Percentiles rank a stretch among this genome's conserved stretches.
phyloP scores from a whole-genome alignment of 2,888 invertebrate species.

The Meliscaeva auricollis region DNA sequence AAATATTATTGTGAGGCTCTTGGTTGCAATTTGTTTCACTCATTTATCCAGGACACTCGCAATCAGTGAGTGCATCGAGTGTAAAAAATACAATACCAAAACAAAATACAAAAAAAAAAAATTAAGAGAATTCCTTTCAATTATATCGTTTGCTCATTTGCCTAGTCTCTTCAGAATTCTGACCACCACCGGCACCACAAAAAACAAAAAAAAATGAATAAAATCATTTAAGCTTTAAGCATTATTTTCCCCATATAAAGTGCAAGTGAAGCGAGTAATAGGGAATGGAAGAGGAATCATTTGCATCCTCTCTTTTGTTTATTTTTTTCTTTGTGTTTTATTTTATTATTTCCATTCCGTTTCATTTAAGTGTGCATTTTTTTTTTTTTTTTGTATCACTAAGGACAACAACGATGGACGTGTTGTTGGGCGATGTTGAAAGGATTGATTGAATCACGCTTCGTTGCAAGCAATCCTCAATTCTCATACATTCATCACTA shows the following conservation, averaged over 20 bases:
- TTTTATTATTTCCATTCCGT: slow-evolving; percentile 21
- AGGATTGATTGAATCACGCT: slow-evolving; percentile 74
- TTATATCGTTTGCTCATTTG: slow-evolving; percentile 59
- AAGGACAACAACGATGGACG: slow-evolving; percentile 2
- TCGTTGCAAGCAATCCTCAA: slow-evolving; percentile 61
- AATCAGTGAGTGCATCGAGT: slow-evolving; percentile 12
- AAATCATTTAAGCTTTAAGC: slow-evolving; percentile 43
- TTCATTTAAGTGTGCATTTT: slow-evolving; percentile 63
- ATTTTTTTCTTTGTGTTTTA: slow-evolving; percentile 1
- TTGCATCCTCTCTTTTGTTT: slow-evolving; percentile 45
- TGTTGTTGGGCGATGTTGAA: slow-evolving; percentile 70
- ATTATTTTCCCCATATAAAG: slow-evolving; percentile 18
- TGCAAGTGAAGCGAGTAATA: slow-evolving; percentile 48
- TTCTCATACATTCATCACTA: slow-evolving; percentile 65
- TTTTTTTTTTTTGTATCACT: background rate
- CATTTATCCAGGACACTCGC: background rate
- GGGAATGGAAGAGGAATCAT: slow-evolving; percentile 41
- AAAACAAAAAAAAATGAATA: slow-evolving; percentile 25
- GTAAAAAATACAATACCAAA: background rate
- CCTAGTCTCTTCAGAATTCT: slow-evolving; percentile 15
- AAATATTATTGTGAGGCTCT: too few relatives aligned
- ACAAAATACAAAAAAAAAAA: background rate
- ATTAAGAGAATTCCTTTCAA: slow-evolving; percentile 41
- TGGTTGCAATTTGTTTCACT: too few relatives aligned
- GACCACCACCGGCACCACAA: too few relatives aligned